These are phyloP conservation scores for Galleria mellonella DNA, from an alignment of 1,140 invertebrate genomes.

Conservation along the genomic window DNA sequence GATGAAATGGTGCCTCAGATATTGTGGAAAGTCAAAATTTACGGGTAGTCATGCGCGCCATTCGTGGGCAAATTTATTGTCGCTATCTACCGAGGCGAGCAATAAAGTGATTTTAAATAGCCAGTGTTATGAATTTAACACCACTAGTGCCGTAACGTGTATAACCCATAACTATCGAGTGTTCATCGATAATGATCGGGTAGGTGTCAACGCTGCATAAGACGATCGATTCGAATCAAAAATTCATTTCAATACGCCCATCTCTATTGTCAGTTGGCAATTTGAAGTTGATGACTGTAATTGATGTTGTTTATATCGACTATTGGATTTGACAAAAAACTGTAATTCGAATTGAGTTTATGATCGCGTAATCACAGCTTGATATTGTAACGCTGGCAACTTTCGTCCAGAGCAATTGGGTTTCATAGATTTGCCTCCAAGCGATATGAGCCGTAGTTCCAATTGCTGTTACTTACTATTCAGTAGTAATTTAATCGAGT, in stretches of 20 bases:
- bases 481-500: too few relatives aligned
- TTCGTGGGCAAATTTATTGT: slow-evolving; percentile 38
- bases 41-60: slow-evolving; percentile 33
- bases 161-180: slow-evolving; percentile 17
- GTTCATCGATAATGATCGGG: slow-evolving; percentile 14
- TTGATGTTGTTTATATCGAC: slow-evolving; percentile 18
- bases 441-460: too few relatives aligned
- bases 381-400: slow-evolving; percentile 16
- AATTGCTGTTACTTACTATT: too few relatives aligned
- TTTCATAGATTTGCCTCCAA: slow-evolving; percentile 21
- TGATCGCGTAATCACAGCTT: slow-evolving; percentile 29
- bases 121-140: slow-evolving; percentile 23
- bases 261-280: slow-evolving; percentile 20
- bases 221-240: slow-evolving; percentile 13
- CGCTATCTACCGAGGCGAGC: slow-evolving; percentile 34
- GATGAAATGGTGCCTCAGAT: slow-evolving; percentile 25
- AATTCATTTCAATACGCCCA: slow-evolving; percentile 19
- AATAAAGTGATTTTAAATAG: slow-evolving; percentile 47
- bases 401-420: slow-evolving; percentile 29
- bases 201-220: slow-evolving; percentile 16
- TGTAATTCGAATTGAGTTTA: slow-evolving; percentile 29
- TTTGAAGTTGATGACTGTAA: slow-evolving; percentile 13
- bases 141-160: slow-evolving; percentile 2
- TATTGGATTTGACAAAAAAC: slow-evolving; percentile 26
- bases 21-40: slow-evolving; percentile 44